Percentiles rank a stretch among this genome's conserved stretches.
These are phyloP conservation scores for Drosophila lacteicornis DNA, from an alignment of 1,140 invertebrate genomes.

Conservation along the genomic window DNA sequence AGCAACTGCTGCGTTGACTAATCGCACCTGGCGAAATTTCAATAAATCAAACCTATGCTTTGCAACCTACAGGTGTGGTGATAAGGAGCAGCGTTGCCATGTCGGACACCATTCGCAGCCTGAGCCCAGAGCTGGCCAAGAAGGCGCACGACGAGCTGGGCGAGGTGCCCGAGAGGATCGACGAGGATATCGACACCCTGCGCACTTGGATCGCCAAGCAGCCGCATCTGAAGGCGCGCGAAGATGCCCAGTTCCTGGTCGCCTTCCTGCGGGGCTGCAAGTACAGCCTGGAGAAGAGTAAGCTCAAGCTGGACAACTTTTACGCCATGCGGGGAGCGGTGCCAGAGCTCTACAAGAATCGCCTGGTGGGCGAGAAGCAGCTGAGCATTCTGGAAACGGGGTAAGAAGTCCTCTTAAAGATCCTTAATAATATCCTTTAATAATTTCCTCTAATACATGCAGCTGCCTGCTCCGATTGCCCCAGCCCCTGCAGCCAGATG, in stretches of 20 bases:
- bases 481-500: slow-evolving; percentile 81
- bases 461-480: slow-evolving; percentile 80
- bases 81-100: slow-evolving; percentile 51
- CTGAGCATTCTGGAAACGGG: slow-evolving; percentile 71
- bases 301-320: slow-evolving; percentile 88
- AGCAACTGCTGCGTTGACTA: slow-evolving; percentile 38
- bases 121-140: slow-evolving; percentile 81
- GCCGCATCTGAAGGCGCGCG: slow-evolving; percentile 86
- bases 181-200: slow-evolving; percentile 86
- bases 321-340: slow-evolving; percentile 87
- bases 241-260: slow-evolving; percentile 87
- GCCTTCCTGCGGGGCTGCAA: slow-evolving; percentile 89
- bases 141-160: slow-evolving; percentile 87
- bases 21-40: slow-evolving; percentile 55
- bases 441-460: too few species aligned
- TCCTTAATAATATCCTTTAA: neutral
- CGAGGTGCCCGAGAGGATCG: slow-evolving; percentile 87
- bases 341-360: slow-evolving; percentile 86
- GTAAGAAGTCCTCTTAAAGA: slow-evolving; percentile 32
- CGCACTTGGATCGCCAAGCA: slow-evolving; percentile 89
- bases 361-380: slow-evolving; percentile 75
- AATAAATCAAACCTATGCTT: slow-evolving; percentile 71
- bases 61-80: slow-evolving; percentile 41
- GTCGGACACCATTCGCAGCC: slow-evolving; percentile 73
- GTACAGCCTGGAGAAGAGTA: slow-evolving; percentile 88